Base-by-base conservation (phyloP, 1,140 invertebrate species). In the Diorhabda elongata region DNA sequence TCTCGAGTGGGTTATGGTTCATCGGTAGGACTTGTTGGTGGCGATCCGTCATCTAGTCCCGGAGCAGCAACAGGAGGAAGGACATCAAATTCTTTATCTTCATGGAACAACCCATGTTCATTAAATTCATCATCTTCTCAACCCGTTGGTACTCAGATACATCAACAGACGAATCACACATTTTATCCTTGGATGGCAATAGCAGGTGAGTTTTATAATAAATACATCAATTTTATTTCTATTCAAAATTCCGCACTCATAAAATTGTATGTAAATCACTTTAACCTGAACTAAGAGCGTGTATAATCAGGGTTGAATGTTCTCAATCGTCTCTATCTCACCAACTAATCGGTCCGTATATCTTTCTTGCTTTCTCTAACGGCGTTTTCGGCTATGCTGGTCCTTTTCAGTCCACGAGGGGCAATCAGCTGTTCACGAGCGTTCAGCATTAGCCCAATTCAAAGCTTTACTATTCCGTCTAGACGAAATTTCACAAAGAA, bases 181-280 rank as follows among this genome's bases (percentile, higher is more conserved):
- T 96, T 97, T 86, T 97, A 97, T 85, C 95, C 95, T 72, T 96
- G 95, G 95, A 97, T 97, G 95, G 94, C 94, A 85, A 96, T 97
- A 87, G 94, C 95, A 95, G 95, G 95, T 96, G 83, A 91, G 91
- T 74, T 11, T 6, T n/a, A 42, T 26, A 58, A 42, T 57, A 26
- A 26, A 4, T 42, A 43, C 58, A 8, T 66, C 11, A 68, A 61
- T 41, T 57, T 42, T 8, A 68, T 71, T n/a, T 56, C 8, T 44
- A 61, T 64, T 26, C 26, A 44, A 58, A 58, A 61, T 26, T 26
- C 26, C 26, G 26, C 26, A 26, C 26, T 26, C 44, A 43, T 47
- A 42, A 71, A 72, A 68, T 70, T 68, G 70, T 77, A 76, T 77
- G 73, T 75, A 76, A 77, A 78, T 77, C 70, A 59, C 58, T 68